Percentiles rank a stretch among this genome's conserved stretches.
Conservation (phyloP, 2,113 vertebrate species). For the Anolis sagrei region DNA sequence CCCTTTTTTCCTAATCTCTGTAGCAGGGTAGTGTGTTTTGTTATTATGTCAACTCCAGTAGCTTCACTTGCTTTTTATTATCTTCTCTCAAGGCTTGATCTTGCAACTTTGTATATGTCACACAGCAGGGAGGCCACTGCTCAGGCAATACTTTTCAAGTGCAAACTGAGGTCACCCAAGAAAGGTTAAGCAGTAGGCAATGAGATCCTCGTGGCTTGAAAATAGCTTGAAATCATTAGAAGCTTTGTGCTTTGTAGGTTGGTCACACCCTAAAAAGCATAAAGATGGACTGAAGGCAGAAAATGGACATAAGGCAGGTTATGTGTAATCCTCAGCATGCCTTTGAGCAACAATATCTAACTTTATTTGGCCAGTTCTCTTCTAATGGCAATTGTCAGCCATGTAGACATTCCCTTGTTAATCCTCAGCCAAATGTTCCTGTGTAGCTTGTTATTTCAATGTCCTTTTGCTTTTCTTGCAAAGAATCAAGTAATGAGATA, state of each 20-base stretch:
- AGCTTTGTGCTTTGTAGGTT: neutral
- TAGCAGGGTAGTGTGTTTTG: neutral
- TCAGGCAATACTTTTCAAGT: conserved; percentile 21
- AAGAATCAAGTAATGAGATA: neutral
- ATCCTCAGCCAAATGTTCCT: conserved; percentile 2
- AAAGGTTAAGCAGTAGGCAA: conserved; percentile 5
- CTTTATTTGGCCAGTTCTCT: neutral
- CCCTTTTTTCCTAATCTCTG: neutral
- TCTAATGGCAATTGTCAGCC: conserved; percentile 7
- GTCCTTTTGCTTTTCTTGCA: neutral
- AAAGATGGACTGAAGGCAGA: neutral
- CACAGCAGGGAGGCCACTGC: neutral
- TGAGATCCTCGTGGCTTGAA: neutral
- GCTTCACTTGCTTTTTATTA: conserved; percentile 8
- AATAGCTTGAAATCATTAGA: neutral
- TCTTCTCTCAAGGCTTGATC: neutral
- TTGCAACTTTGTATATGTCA: conserved; percentile 10
- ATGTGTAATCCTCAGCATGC: neutral
- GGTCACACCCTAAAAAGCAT: neutral
- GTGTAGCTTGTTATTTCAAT: neutral
- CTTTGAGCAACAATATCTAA: neutral
- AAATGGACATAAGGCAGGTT: neutral
- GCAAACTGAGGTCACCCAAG: conserved; percentile 22
- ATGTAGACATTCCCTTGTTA: neutral
- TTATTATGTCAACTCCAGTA: neutral